These are phyloP conservation scores for Zosterops borbonicus DNA, from an alignment of 2,113 vertebrate genomes.

Conservation along the genomic window DNA sequence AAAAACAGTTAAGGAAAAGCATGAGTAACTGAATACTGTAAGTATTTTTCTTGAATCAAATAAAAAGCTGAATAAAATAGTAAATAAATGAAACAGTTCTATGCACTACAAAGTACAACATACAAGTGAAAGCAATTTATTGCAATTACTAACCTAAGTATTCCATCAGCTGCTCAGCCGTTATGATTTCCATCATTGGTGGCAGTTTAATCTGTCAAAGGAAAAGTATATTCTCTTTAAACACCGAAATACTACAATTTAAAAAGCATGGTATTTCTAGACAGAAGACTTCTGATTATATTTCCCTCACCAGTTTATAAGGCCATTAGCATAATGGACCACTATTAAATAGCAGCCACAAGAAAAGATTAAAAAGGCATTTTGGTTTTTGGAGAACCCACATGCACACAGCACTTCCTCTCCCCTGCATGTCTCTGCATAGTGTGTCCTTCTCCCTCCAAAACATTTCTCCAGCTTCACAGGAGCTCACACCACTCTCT, in stretches of 20 bases:
- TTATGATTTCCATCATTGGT: slow-evolving; percentile 99
- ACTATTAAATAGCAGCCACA: neutral
- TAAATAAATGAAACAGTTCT: neutral
- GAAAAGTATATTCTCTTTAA: slow-evolving; percentile 21
- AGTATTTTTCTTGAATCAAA: neutral
- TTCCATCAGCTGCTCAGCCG: slow-evolving; percentile 98
- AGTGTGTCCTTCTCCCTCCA: neutral
- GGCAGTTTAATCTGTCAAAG: slow-evolving; percentile 93
- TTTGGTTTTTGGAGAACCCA: neutral
- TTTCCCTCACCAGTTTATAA: neutral
- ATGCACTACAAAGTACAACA: neutral
- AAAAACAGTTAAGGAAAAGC: neutral
- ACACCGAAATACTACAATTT: neutral
- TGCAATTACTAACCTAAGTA: slow-evolving; percentile 88
- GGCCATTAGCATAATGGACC: neutral
- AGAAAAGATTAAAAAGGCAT: neutral
- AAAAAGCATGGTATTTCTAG: neutral
- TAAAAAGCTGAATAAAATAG: neutral
- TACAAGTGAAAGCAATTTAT: neutral
- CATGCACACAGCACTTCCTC: neutral
- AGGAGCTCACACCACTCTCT: fast-evolving
- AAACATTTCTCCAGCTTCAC: neutral
- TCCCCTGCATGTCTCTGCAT: neutral
- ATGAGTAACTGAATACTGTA: neutral
- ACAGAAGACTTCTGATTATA: neutral